Percentiles rank a stretch among this genome's conserved stretches.
Conservation (phyloP, 2,888 invertebrate species). For the Dinocampus coccinellae region DNA sequence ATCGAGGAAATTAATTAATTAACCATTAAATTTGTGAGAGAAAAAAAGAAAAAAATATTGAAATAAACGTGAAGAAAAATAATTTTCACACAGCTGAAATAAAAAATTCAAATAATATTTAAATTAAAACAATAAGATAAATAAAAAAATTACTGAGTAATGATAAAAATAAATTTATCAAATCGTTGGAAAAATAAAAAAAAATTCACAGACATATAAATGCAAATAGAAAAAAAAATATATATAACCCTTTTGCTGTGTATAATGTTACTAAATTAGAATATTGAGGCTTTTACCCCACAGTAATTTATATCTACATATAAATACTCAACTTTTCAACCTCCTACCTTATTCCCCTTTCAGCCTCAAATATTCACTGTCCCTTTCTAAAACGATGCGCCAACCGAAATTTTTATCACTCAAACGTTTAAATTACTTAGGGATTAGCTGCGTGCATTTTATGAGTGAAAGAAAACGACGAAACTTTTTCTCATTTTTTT, state of each 20-base stretch:
- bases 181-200: background rate
- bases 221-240: background rate
- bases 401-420: conserved; percentile 43
- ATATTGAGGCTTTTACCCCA: background rate
- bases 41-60: no score
- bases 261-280: background rate
- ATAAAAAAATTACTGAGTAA: background rate
- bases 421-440: conserved; percentile 53
- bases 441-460: conserved; percentile 58
- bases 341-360: no score
- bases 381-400: background rate
- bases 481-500: conserved; percentile 54
- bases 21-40: no score
- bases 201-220: background rate
- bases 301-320: background rate
- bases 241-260: background rate
- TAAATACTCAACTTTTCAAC: background rate
- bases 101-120: background rate
- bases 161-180: background rate
- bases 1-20: no score
- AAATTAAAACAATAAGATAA: background rate
- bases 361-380: background rate
- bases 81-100: no score
- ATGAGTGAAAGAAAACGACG: conserved; percentile 51
- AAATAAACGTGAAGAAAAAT: no score